These are phyloP conservation scores for Lasioglossum morio DNA, from an alignment of 2,888 invertebrate genomes.

Conservation along the genomic window DNA sequence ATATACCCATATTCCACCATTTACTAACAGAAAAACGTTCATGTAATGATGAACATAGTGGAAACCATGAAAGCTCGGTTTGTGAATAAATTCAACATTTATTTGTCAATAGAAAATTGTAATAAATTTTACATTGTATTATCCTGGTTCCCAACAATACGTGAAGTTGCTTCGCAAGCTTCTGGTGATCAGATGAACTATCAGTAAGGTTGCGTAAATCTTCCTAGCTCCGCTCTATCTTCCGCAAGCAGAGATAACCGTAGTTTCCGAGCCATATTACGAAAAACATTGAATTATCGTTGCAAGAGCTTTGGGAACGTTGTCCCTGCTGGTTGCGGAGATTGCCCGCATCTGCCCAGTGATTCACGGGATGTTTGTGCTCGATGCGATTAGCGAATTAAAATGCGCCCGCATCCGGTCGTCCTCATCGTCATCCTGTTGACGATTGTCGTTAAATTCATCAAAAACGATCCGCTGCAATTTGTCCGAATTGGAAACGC, in stretches of 20 bases:
- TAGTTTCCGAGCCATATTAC: not conserved
- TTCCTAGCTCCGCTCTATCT: not conserved
- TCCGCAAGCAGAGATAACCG: conserved; percentile 8
- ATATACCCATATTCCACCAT: no score
- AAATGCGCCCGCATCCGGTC: conserved; percentile 37
- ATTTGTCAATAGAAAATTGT: not conserved
- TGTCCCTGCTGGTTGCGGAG: not conserved
- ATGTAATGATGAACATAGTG: no score
- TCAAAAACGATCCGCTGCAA: not conserved
- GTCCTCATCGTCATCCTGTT: not conserved
- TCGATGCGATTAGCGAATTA: conserved; percentile 33
- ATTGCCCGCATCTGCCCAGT: conserved; percentile 40
- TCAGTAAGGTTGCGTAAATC: not conserved
- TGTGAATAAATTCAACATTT: not conserved
- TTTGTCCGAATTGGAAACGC: not conserved
- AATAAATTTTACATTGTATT: not conserved
- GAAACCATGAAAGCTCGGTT: not conserved
- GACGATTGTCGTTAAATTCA: not conserved
- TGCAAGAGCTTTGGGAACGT: not conserved
- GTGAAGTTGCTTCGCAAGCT: not conserved
- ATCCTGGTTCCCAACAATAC: not conserved
- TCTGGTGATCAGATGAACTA: not conserved
- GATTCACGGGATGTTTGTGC: conserved; percentile 41
- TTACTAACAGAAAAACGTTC: no score
- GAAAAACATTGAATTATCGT: conserved; percentile 25